Percentiles rank a stretch among this genome's conserved stretches.
These are phyloP conservation scores for Atethmia centrago DNA, from an alignment of 2,888 invertebrate genomes.

Conservation along the genomic window DNA sequence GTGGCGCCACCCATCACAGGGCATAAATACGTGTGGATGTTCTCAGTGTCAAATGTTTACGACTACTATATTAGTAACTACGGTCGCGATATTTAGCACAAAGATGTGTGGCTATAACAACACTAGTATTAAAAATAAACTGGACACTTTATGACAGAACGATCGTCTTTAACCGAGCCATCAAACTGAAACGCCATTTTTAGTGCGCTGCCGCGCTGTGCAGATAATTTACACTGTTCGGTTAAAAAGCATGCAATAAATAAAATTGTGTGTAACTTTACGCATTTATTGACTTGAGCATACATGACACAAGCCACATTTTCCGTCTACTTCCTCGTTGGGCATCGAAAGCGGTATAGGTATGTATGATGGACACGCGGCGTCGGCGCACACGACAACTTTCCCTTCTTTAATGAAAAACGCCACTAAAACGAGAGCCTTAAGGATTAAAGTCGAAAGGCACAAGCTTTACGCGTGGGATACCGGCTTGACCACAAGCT, in stretches of 20 bases:
- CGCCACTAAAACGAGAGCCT: slow-evolving; percentile 80
- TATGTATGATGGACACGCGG: slow-evolving; percentile 85
- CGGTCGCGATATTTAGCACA: slow-evolving; percentile 54
- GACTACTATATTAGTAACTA: slow-evolving; percentile 50
- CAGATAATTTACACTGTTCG: slow-evolving; percentile 20
- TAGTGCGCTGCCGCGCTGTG: neutral
- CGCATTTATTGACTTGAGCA: slow-evolving; percentile 58
- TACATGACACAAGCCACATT: slow-evolving; percentile 64
- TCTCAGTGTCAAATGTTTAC: slow-evolving; percentile 58
- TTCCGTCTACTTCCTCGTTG: slow-evolving; percentile 82
- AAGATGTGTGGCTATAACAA: slow-evolving; percentile 51
- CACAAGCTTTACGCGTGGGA: slow-evolving; percentile 72
- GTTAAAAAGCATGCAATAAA: slow-evolving; percentile 37
- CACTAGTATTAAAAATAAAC: slow-evolving; percentile 56
- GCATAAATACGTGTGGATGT: slow-evolving; percentile 52
- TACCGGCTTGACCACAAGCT: slow-evolving; percentile 74
- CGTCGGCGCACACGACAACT: slow-evolving; percentile 83
- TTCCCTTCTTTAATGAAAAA: slow-evolving; percentile 88
- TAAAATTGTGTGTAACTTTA: slow-evolving; percentile 47
- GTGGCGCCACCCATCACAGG: slow-evolving; percentile 63
- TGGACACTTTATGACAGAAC: slow-evolving; percentile 42
- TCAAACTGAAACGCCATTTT: slow-evolving; percentile 31
- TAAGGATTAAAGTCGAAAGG: slow-evolving; percentile 82
- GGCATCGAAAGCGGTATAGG: slow-evolving; percentile 87
- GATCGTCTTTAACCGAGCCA: slow-evolving; percentile 24